phyloP scores from a whole-genome alignment of 1,140 invertebrate genomes.

The Diorhabda carinulata region DNA sequence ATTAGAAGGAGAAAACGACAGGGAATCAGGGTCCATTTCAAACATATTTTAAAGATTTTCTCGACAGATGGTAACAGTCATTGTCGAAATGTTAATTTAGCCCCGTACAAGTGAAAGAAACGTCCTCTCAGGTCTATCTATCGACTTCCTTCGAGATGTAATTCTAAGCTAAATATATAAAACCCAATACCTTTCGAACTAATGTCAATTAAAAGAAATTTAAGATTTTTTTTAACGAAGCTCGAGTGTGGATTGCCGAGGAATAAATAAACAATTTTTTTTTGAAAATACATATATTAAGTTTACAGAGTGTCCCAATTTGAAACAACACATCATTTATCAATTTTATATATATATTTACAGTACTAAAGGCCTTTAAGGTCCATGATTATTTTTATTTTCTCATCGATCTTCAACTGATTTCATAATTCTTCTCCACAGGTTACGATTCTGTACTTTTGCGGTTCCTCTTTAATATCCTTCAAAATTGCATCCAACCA shows the following conservation, averaged over 20 bases:
- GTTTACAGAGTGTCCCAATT: no score
- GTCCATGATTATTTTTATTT: no score
- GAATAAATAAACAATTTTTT: no score
- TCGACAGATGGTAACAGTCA: neutral
- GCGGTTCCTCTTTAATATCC: no score
- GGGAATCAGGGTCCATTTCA: neutral
- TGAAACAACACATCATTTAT: no score
- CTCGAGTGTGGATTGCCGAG: neutral
- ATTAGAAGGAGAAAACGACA: neutral
- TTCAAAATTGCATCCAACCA: no score
- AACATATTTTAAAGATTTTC: neutral
- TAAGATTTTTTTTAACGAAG: neutral
- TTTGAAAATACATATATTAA: no score
- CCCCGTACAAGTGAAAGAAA: neutral
- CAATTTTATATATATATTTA: no score
- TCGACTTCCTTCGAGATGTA: neutral
- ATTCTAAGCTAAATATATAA: neutral
- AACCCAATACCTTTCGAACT: slow-evolving; percentile 1
- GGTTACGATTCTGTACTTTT: no score
- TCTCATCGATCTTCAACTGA: no score
- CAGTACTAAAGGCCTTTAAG: no score
- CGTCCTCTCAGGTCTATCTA: neutral
- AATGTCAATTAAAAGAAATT: neutral
- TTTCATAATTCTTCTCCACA: no score
- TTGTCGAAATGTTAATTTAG: slow-evolving; percentile 2